A percentile compares a stretch with the other conserved stretches of the same genome.
Conservation (phyloP, 1,140 invertebrate species). For the Coelopa frigida region DNA sequence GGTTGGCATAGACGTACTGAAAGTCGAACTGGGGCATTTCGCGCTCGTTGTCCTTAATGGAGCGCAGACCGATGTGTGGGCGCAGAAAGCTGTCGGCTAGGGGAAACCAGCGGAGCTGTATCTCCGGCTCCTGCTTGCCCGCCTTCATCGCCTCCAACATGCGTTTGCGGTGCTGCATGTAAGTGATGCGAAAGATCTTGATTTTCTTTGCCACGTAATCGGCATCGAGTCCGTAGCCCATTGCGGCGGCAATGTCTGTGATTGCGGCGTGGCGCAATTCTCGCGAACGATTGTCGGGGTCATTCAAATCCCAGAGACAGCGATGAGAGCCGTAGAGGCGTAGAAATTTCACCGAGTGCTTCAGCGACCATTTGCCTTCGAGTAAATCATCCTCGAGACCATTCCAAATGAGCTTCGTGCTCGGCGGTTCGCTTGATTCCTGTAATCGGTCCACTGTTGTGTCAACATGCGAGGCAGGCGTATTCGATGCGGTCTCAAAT, state of each 20-base stretch:
- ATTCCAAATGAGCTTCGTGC: conserved; percentile 9
- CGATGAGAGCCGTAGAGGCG: conserved; percentile 14
- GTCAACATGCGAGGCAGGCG: too few species aligned
- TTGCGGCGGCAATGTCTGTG: conserved; percentile 15
- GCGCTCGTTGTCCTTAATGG: conserved; percentile 9
- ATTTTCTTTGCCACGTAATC: conserved; percentile 16
- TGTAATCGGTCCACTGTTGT: too few species aligned
- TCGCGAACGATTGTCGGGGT: conserved; percentile 9
- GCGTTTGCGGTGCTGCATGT: conserved; percentile 17
- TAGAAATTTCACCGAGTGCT: conserved; percentile 16
- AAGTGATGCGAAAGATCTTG: conserved; percentile 17
- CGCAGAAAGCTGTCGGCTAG: conserved; percentile 16
- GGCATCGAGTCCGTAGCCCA: conserved; percentile 12
- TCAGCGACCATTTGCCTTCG: conserved; percentile 14
- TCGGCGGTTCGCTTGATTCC: too few species aligned
- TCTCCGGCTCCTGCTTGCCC: conserved; percentile 7
- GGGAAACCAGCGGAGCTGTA: conserved; percentile 13
- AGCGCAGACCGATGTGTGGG: conserved; percentile 14
- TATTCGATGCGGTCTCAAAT: too few species aligned
- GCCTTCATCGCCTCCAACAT: conserved; percentile 8
- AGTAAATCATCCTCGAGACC: conserved; percentile 11
- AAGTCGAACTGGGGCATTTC: conserved; percentile 16
- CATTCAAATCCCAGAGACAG: conserved; percentile 13
- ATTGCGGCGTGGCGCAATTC: conserved; percentile 12
- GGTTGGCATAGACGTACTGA: conserved; percentile 17